phyloP scores from a whole-genome alignment of 2,797 vertebrate species.

The Masticophis lateralis region DNA sequence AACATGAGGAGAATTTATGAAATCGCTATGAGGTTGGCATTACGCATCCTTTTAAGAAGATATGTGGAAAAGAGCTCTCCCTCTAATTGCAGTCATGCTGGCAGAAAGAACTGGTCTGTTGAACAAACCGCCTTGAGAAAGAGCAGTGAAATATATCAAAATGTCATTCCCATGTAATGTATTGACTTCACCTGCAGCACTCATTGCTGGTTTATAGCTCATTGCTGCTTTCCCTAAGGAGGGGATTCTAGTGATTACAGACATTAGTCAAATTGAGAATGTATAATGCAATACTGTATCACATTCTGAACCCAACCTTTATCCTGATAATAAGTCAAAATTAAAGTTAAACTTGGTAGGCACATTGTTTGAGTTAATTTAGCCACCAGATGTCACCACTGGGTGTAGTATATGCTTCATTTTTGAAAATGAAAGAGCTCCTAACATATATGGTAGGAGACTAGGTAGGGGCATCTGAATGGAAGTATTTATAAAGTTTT shows the following conservation, averaged over 20 bases:
- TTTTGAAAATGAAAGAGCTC: slow-evolving; percentile 23
- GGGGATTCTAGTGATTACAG: background rate
- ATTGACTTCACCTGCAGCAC: background rate
- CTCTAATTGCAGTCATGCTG: background rate
- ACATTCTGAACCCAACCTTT: background rate
- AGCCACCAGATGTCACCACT: slow-evolving; percentile 48
- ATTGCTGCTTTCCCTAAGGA: background rate
- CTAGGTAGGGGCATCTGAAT: background rate
- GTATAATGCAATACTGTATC: background rate
- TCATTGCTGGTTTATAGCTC: background rate
- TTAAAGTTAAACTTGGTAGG: background rate
- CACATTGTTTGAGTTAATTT: background rate
- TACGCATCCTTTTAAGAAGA: background rate
- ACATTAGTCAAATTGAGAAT: background rate
- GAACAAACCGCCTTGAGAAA: background rate
- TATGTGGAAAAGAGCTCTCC: background rate
- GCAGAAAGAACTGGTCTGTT: background rate
- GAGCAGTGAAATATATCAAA: background rate
- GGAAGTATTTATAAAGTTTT: background rate
- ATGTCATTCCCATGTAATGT: background rate
- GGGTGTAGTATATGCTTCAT: background rate
- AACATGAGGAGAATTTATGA: background rate
- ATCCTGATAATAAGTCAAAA: background rate
- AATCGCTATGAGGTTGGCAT: background rate
- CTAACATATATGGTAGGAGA: slow-evolving; percentile 5